Evolutionary conservation across 2,797 vertebrate species (phyloP).

Genomic region (Hemibagrus guttatus): DNA sequence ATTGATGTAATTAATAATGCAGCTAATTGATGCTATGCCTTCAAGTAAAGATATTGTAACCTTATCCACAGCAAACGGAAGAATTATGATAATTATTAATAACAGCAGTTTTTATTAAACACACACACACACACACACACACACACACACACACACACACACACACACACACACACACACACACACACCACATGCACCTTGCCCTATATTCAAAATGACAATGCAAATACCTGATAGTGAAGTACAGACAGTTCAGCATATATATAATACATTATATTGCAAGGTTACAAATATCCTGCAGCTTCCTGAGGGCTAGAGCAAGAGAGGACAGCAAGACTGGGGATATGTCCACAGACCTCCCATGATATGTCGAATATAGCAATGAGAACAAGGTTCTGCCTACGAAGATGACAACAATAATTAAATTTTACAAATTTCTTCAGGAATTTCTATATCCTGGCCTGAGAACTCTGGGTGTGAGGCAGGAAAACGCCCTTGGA

Average conservation of each 20-base stretch:
- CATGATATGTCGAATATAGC: neutral
- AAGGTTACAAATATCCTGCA: constrained; percentile 10
- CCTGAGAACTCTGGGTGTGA: neutral
- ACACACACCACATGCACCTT: too few species aligned
- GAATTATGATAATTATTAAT: neutral
- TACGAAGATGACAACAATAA: neutral
- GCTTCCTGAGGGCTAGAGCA: neutral
- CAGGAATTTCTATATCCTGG: neutral
- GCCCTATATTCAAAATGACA: neutral
- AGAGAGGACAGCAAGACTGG: neutral
- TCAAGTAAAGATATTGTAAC: neutral
- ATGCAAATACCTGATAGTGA: neutral
- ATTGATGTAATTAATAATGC: neutral
- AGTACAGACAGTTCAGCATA: neutral
- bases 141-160: too few species aligned
- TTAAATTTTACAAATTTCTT: neutral
- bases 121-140: neutral
- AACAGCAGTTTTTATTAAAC: neutral
- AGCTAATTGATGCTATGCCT: neutral
- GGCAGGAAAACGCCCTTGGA: neutral
- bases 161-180: too few species aligned
- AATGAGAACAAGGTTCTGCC: neutral
- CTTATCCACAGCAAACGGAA: neutral
- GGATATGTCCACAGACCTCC: neutral
- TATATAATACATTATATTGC: neutral